Evolutionary conservation across 2,888 invertebrate genomes (phyloP), one percentile per base, ranked within the genome.

Genomic region (Cheilosia vulpina): DNA sequence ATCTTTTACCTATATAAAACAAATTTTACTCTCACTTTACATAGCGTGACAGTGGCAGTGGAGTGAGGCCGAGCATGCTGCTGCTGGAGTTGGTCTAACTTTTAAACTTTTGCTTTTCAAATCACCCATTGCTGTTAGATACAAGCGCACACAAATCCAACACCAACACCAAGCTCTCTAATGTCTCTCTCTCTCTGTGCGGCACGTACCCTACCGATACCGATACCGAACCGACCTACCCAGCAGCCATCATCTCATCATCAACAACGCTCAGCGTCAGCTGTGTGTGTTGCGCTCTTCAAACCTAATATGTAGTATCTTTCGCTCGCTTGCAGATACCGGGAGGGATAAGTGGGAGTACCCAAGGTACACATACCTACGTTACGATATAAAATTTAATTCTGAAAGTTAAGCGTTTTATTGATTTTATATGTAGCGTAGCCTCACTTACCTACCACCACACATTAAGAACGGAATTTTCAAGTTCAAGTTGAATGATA

Each of bases 401-500:
- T 71, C 81, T 85, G 72, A 85, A 85, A 85, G 85, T 81, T 76
- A 81, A 81, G 85, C 81, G 76, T 81, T 81, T 76, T 85, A 85
- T 85, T 81, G 85, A 85, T 85, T 85, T 81, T 85, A 68, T 81
- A 72, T 77, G 38, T 31, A 31, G 38, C 66, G 72, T 77, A 77
- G 85, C 81, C 81, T 85, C 85, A 80, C 85, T 85, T 85, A 80
- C 85, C 85, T 85, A 85, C 81, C 85, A 81, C 81, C 81, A 85
- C 76, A 85, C 71, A 85, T 77, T 66, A 47, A 77, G 76, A 81
- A 66, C 47, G 85, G 68, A 87, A 79, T 89, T 90, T 92, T 92
- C 92, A 92, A 92, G 92, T 92, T 92, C 92, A 92, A 92, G 91
- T 91, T 89, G 88, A 84, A 71, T 87, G 88, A 87, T 88, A 88